These are phyloP conservation scores for Melolontha melolontha DNA, from an alignment of 2,888 invertebrate species.

Conservation along the genomic window DNA sequence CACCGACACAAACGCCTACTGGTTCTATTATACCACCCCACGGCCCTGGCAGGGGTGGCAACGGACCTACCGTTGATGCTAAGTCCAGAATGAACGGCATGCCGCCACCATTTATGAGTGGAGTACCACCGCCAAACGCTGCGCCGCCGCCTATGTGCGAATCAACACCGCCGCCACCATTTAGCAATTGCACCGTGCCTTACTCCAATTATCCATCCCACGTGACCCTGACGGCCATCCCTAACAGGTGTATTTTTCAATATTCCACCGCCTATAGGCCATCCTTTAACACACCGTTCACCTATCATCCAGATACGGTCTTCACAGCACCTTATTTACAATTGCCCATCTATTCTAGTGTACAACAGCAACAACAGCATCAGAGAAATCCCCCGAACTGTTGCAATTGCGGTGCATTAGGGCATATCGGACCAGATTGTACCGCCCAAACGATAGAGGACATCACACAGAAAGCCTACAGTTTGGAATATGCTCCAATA, in stretches of 20 bases:
- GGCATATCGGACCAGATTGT: constrained; percentile 88
- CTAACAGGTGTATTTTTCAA: constrained; percentile 60
- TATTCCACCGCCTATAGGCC: constrained; percentile 58
- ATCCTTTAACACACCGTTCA: constrained; percentile 63
- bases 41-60: constrained; percentile 54
- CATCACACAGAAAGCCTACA: constrained; percentile 81
- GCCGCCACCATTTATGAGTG: constrained; percentile 52
- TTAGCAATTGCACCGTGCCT: constrained; percentile 66
- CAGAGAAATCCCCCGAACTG: constrained; percentile 66
- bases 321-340: constrained; percentile 56
- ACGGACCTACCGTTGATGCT: constrained; percentile 59
- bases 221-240: constrained; percentile 52
- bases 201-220: constrained; percentile 68
- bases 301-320: constrained; percentile 69
- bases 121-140: constrained; percentile 51
- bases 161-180: constrained; percentile 61
- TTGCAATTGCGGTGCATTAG: constrained; percentile 91
- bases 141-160: constrained; percentile 58
- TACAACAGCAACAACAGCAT: constrained; percentile 69
- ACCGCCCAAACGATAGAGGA: constrained; percentile 93
- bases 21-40: constrained; percentile 58
- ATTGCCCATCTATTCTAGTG: constrained; percentile 64
- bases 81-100: constrained; percentile 56
- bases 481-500: constrained; percentile 71
- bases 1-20: constrained; percentile 72